Evolutionary conservation across 2,797 vertebrate genomes (phyloP), one percentile per base, ranked within the genome.

Genomic region (Perodicticus potto): DNA sequence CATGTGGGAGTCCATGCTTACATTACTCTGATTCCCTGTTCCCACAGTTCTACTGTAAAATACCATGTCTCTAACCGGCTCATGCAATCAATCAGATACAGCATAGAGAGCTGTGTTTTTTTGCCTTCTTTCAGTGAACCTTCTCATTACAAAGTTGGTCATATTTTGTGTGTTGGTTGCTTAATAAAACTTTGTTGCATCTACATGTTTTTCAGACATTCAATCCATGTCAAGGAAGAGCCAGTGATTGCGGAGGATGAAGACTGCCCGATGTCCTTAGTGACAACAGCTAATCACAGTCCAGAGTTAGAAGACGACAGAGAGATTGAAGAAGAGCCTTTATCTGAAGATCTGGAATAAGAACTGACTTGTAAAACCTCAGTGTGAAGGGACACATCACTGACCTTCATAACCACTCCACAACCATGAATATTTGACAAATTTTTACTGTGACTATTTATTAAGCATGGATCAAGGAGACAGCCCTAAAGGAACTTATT

Each of bases 381-480:
- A 99, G 96, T 96, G 97, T 98, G 98, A 98, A 99, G 98, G 99
- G 99, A 99, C 98, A 98, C 98, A 97, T 98, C 97, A 98, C 98
- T 99, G 99, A 98, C 98, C 99, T 98, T 98, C 99, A 99, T 98
- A 99, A 99, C 99, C 99, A 99, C 99, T 99, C 99, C 98, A 86
- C 98, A 99, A 99, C 98, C 99, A 99, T 99, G 98, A 98, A 99
- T 99, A 99, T 99, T 99, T 99, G 99, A 99, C 99, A 99, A 98
- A 99, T 99, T 99, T 99, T 99, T 99, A 99, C 99, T 99, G 99
- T 99, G 99, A 99, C 99, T 99, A 99, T 99, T 99, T 99, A 99
- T 99, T 99, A 99, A 99, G 99, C 99, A 99, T 99, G 99, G 99
- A 99, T 99, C 99, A 99, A 98, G 99, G 99, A 99, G 99, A 99